A percentile compares a stretch with the other conserved stretches of the same genome.
phyloP scores from a whole-genome alignment of 2,113 vertebrate genomes.

The Eurypyga helias region DNA sequence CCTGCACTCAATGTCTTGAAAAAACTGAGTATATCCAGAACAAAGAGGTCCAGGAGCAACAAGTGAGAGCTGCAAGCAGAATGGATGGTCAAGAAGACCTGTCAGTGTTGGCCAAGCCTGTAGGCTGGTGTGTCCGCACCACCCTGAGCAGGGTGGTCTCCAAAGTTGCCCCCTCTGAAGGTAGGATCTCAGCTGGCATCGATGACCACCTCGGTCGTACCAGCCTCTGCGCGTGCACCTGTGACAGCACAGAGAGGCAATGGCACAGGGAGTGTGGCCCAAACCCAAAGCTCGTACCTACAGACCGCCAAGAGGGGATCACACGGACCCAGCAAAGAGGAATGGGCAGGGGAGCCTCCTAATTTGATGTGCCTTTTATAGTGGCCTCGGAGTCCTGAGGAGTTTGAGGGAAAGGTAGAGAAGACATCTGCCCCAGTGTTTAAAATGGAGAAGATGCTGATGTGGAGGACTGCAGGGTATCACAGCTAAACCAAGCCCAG shows the following conservation, averaged over 20 bases:
- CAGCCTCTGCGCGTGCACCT: accelerated
- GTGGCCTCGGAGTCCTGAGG: not conserved
- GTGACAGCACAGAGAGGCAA: not conserved
- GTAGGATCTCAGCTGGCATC: not conserved
- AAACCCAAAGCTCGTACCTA: not conserved
- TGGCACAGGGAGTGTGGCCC: accelerated
- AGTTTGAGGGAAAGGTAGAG: not conserved
- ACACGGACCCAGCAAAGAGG: not conserved
- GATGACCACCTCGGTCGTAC: accelerated
- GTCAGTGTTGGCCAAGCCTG: not conserved
- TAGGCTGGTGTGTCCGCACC: not conserved
- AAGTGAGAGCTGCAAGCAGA: not conserved
- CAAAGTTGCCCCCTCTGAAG: not conserved
- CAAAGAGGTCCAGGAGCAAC: not conserved
- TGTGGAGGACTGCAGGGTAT: not conserved
- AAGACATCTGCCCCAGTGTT: not conserved
- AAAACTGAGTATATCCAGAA: not conserved
- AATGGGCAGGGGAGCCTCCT: not conserved
- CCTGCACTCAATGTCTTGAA: not conserved
- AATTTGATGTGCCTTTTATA: not conserved
- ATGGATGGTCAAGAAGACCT: not conserved
- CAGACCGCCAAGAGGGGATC: not conserved
- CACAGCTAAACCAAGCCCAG: not conserved
- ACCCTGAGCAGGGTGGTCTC: not conserved
- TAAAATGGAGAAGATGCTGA: not conserved